Conservation (phyloP, 2,888 invertebrate genomes). For the Alentia gelatinosa region DNA sequence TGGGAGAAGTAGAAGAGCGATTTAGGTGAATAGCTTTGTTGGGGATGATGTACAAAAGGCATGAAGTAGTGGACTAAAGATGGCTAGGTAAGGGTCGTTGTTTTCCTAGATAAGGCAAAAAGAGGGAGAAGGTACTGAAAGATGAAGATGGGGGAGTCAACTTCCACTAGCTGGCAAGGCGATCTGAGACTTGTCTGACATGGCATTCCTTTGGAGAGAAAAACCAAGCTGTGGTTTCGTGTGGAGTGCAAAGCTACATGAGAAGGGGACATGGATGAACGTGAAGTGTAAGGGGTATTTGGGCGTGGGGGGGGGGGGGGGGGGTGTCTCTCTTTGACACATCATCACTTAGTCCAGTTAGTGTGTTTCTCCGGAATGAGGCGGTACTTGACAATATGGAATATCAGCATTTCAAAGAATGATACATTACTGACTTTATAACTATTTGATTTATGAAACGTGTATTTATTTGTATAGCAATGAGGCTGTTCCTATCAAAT, state of each 20-base stretch:
- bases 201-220: not conserved
- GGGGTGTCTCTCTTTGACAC: not conserved
- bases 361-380: too few relatives aligned
- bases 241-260: not conserved
- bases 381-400: too few relatives aligned
- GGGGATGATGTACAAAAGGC: not conserved
- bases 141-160: not conserved
- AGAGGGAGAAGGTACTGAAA: not conserved
- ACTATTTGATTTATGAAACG: too few relatives aligned
- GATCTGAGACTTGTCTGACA: not conserved
- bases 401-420: too few relatives aligned
- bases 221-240: constrained; percentile 3
- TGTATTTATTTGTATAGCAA: too few relatives aligned
- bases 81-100: too few relatives aligned
- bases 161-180: not conserved
- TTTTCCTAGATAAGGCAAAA: not conserved
- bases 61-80: not conserved
- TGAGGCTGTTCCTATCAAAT: too few relatives aligned
- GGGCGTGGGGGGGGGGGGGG: not conserved
- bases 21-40: too few relatives aligned
- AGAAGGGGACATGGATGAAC: not conserved
- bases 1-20: too few relatives aligned
- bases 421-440: too few relatives aligned
- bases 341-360: too few relatives aligned
- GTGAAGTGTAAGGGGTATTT: not conserved